Percentiles rank a stretch among this genome's conserved stretches.
Conservation (phyloP, 35 echinoderm and acorn worm genomes). For the Patiria miniata region DNA sequence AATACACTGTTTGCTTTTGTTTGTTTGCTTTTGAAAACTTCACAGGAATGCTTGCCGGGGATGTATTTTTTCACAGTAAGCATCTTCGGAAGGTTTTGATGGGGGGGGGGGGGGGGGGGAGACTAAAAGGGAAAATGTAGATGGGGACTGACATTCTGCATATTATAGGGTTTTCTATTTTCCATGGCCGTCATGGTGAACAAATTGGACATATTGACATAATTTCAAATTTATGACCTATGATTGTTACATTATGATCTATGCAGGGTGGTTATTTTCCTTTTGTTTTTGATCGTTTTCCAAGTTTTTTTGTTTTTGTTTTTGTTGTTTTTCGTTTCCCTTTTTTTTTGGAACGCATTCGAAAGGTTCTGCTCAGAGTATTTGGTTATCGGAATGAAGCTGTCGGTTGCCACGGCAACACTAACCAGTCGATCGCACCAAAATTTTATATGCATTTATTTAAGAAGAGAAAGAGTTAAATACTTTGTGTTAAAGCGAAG, state of each 20-base stretch:
- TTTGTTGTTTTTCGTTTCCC: too few relatives aligned
- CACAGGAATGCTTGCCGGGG: too few relatives aligned
- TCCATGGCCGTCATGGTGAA: not conserved
- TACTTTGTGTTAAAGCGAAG: conserved; percentile 9
- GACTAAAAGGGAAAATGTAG: too few relatives aligned
- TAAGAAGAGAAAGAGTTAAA: not conserved
- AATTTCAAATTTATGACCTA: not conserved
- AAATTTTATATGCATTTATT: conserved; percentile 24
- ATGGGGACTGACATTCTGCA: too few relatives aligned
- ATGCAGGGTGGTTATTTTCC: not conserved
- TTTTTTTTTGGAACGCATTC: not conserved
- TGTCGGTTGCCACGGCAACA: not conserved
- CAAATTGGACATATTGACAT: not conserved
- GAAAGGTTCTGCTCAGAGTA: not conserved
- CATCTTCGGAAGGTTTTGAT: too few relatives aligned
- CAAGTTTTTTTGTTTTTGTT: too few relatives aligned
- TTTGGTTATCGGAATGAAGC: not conserved
- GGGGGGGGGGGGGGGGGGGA: too few relatives aligned
- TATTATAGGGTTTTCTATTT: not conserved
- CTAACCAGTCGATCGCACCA: not conserved
- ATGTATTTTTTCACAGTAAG: too few relatives aligned
- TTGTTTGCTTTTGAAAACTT: too few relatives aligned
- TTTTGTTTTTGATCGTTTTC: too few relatives aligned
- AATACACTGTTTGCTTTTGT: too few relatives aligned
- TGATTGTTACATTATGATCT: not conserved